phyloP scores from a whole-genome alignment of 2,888 invertebrate species.

The Cryptocephalus primarius region DNA sequence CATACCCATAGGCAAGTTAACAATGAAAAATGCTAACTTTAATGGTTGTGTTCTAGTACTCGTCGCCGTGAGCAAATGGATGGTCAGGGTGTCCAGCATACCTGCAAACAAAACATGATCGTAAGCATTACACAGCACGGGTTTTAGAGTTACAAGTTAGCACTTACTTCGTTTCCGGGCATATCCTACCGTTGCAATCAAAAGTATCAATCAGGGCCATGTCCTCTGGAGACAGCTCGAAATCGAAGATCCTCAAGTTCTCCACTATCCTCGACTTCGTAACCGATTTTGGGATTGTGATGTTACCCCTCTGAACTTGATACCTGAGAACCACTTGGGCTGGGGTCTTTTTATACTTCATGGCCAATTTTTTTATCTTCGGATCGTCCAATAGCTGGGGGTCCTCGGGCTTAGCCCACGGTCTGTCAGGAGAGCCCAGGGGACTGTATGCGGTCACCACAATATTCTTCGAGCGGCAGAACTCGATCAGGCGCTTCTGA shows the following conservation, averaged over 20 bases:
- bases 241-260: conserved; percentile 65
- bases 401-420: conserved; percentile 70
- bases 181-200: conserved; percentile 59
- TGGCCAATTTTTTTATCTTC: conserved; percentile 51
- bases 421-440: conserved; percentile 71
- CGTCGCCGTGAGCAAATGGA: conserved; percentile 21
- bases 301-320: conserved; percentile 54
- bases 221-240: conserved; percentile 54
- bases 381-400: conserved; percentile 63
- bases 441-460: conserved; percentile 74
- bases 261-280: conserved; percentile 54
- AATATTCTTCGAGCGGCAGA: conserved; percentile 55
- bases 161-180: conserved; percentile 52
- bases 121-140: background rate
- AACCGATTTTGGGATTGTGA: conserved; percentile 76
- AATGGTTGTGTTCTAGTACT: too few species aligned
- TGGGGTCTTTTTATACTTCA: conserved; percentile 53
- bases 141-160: background rate
- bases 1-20: too few species aligned
- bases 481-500: conserved; percentile 57
- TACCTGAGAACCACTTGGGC: conserved; percentile 61
- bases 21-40: too few species aligned
- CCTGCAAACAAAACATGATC: conserved; percentile 13
- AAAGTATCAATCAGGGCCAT: conserved; percentile 54
- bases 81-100: conserved; percentile 22